These are phyloP conservation scores for Mellilla xanthometata DNA, from an alignment of 2,888 invertebrate genomes.

Conservation along the genomic window DNA sequence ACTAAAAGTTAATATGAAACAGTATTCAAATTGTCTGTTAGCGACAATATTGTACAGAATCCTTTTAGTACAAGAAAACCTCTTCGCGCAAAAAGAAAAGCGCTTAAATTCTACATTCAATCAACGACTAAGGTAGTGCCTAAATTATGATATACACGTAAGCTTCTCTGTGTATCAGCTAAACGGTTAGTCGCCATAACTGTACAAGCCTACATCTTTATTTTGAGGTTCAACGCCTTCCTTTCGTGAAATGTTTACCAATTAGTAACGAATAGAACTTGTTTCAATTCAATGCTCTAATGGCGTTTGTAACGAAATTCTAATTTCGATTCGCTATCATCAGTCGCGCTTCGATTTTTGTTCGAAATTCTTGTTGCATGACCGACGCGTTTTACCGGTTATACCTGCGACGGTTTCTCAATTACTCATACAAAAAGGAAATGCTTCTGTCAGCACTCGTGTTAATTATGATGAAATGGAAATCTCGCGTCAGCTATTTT, in stretches of 20 bases:
- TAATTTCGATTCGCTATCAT: constrained; percentile 29
- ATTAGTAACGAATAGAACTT: constrained; percentile 9
- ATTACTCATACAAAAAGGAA: constrained; percentile 33
- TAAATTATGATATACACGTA: no score
- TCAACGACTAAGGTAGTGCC: no score
- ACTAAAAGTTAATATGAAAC: no score
- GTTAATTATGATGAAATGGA: constrained; percentile 22
- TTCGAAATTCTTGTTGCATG: constrained; percentile 45
- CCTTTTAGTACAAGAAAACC: no score
- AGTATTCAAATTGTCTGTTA: no score
- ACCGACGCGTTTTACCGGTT: constrained; percentile 46
- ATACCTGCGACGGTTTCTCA: constrained; percentile 21
- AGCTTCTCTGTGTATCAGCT: no score
- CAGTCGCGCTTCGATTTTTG: constrained; percentile 32
- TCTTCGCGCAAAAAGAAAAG: no score
- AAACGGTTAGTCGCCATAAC: no score
- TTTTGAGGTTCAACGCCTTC: neutral
- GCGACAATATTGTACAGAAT: no score
- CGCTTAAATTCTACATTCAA: no score
- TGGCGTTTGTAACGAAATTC: constrained; percentile 23
- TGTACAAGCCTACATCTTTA: no score
- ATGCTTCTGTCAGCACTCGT: constrained; percentile 23
- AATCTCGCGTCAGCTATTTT: constrained; percentile 13
- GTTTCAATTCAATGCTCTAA: constrained; percentile 19
- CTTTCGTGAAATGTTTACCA: constrained; percentile 1